Evolutionary conservation across 2,888 invertebrate genomes (phyloP).

Genomic region (Cephus pygmeus): DNA sequence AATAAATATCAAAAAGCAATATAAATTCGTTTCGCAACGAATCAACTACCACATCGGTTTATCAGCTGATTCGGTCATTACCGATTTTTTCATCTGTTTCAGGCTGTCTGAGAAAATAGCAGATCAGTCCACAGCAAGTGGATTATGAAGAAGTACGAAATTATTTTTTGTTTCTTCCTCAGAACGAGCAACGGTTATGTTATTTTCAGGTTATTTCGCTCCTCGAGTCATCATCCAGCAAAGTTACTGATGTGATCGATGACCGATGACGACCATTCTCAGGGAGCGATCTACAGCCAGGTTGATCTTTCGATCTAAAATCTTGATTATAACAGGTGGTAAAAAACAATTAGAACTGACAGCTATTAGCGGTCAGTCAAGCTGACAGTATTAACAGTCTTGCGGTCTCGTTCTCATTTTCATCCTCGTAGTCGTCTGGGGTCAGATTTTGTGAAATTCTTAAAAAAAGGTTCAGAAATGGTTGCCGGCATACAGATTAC

Average conservation of each 20-base stretch:
- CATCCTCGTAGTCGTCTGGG: not conserved
- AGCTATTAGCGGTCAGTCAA: constrained; percentile 10
- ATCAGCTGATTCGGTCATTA: not conserved
- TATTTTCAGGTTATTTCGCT: not conserved
- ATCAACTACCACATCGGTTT: not conserved
- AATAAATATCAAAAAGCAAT: not conserved
- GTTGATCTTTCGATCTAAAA: not conserved
- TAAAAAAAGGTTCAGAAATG: not conserved
- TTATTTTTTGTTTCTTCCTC: not conserved
- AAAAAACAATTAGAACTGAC: constrained; percentile 26
- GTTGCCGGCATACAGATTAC: not conserved
- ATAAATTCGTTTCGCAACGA: not conserved
- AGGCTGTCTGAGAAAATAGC: not conserved
- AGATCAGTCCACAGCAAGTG: not conserved
- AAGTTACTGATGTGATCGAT: not conserved
- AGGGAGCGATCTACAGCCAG: not conserved
- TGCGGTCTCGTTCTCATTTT: not conserved
- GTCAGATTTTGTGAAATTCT: not conserved
- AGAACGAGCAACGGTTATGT: not conserved
- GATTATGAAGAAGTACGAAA: not conserved
- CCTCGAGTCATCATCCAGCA: not conserved
- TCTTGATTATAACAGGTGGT: constrained; percentile 29
- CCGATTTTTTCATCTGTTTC: not conserved
- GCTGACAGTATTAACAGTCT: constrained; percentile 3
- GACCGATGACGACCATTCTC: not conserved